Percentiles rank a stretch among this genome's conserved stretches.
Evolutionary conservation across 2,113 vertebrate species (phyloP).

Genomic region (Potamarius usumacintae): DNA sequence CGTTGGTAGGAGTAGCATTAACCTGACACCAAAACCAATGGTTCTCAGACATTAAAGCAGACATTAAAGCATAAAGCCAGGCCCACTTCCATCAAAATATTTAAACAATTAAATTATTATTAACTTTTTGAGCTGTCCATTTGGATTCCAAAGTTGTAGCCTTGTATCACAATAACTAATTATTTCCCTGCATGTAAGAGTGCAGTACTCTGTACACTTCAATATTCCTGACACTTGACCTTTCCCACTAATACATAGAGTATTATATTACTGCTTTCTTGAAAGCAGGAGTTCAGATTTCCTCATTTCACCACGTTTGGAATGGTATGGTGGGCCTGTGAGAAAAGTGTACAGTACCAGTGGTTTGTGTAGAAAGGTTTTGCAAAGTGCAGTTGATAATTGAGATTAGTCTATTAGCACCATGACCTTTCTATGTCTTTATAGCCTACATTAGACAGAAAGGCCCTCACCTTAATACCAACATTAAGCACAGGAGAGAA

Average conservation of each 20-base stretch:
- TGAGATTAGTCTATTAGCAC: constrained; percentile 92
- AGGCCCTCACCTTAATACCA: constrained; percentile 62
- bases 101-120: neutral
- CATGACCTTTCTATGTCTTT: constrained; percentile 87
- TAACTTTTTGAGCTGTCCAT: neutral
- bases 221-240: neutral
- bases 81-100: neutral
- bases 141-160: neutral
- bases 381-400: constrained; percentile 84
- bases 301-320: constrained; percentile 86
- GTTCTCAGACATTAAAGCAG: no score
- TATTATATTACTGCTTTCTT: neutral
- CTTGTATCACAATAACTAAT: no score
- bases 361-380: constrained; percentile 73
- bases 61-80: neutral
- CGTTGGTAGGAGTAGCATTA: neutral
- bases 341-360: constrained; percentile 7
- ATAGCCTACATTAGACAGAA: constrained; percentile 85
- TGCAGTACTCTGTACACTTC: neutral
- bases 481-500: constrained; percentile 52
- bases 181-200: neutral
- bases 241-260: neutral
- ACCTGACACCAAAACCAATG: neutral
- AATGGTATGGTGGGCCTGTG: constrained; percentile 77
- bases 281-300: neutral